Base-by-base conservation (phyloP, 2,888 invertebrate species). In the Blastobasis lacticolella region DNA sequence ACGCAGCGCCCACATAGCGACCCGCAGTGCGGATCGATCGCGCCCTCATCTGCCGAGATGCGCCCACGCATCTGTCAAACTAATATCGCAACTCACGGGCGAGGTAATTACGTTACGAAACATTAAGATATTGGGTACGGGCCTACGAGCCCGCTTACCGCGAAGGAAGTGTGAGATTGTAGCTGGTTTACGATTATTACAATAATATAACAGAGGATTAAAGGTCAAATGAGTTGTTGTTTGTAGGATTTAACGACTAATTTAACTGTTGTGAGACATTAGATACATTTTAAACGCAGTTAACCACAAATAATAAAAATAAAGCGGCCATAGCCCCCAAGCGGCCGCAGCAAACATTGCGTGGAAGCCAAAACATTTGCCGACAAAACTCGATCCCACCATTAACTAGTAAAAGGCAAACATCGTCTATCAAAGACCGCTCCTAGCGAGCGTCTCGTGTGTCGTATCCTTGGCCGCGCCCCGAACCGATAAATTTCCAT, bases 401-500 rank as follows among this genome's bases (percentile, higher is more conserved):
- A 83, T 85, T 85, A 79, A 71, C 68, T 67, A 65, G 63, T 65
- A 66, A 70, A 78, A 73, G 66, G 75, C 71, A 78, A 80, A 79
- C 75, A 78, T 60, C 62, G 67, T 63, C 62, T 67, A 67, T 67
- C 66, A 69, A 68, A 71, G 71, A 74, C 77, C 87, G 75, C 87
- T 78, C 85, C 87, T 74, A 68, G 63, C 61, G 60, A 58, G 54
- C 60, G 72, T 71, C 71, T 79, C 73, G 69, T 69, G 64, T 80
- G 63, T 73, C 78, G 70, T 68, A 81, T 79, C 84, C 81, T 81
- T 75, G 75, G 69, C 73, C 76, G 70, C 73, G 73, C 68, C 84
- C 73, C 69, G 61, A 66, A 71, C 69, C 81, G 72, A 85, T 85
- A 85, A 85, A 85, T 84, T 76, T 72, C 76, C 81, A 81, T 81